A percentile compares a stretch with the other conserved stretches of the same genome.
phyloP scores from a whole-genome alignment of 2,113 vertebrate species.

The Passer montanus region DNA sequence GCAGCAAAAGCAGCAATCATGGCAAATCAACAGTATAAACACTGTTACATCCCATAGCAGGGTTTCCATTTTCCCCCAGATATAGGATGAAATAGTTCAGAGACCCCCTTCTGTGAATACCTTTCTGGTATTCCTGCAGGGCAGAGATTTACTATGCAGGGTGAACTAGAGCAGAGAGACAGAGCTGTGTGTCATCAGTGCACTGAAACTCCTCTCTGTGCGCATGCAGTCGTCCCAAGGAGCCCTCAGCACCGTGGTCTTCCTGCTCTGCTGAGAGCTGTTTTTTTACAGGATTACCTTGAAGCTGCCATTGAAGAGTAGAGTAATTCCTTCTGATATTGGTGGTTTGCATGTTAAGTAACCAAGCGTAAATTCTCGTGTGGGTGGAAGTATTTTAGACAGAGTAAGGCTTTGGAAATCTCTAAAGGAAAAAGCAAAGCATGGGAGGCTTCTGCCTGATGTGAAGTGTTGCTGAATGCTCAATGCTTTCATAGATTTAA shows the following conservation, averaged over 20 bases:
- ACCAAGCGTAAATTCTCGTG: not conserved
- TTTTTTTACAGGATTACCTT: not conserved
- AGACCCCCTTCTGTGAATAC: not conserved
- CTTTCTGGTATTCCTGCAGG: not conserved
- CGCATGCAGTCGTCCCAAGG: fast-evolving
- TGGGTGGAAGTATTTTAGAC: not conserved
- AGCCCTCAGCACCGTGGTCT: not conserved
- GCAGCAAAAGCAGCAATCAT: not conserved
- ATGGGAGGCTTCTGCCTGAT: not conserved
- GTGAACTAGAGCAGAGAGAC: not conserved
- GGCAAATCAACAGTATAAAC: not conserved
- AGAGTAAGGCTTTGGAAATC: not conserved
- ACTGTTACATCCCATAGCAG: not conserved
- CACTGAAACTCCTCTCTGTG: not conserved
- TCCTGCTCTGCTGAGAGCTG: not conserved
- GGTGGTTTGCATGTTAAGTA: not conserved
- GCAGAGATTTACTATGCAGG: not conserved
- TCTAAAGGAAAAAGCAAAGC: not conserved
- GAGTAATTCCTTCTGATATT: not conserved
- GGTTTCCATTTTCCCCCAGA: not conserved
- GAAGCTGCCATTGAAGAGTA: not conserved
- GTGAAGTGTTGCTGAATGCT: not conserved
- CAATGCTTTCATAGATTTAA: not conserved
- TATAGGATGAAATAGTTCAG: not conserved
- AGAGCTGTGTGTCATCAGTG: not conserved